A percentile compares a stretch with the other conserved stretches of the same genome.
phyloP scores from a whole-genome alignment of 2,888 invertebrate genomes.

The Neoascia interrupta region DNA sequence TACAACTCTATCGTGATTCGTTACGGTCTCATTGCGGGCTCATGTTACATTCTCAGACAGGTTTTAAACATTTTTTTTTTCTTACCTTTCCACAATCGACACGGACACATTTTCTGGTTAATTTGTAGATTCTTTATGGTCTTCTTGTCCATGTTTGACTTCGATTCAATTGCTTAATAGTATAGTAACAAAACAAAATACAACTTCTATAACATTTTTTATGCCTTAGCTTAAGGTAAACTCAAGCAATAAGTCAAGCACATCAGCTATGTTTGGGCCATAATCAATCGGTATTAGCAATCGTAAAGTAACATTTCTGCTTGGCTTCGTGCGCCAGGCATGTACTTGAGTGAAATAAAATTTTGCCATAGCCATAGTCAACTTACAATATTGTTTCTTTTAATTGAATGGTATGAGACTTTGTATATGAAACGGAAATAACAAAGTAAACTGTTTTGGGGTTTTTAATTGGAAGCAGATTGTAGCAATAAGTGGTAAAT shows the following conservation, averaged over 20 bases:
- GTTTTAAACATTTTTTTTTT: constrained; percentile 12
- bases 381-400: too few relatives aligned
- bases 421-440: too few relatives aligned
- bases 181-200: not conserved
- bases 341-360: too few relatives aligned
- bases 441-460: not conserved
- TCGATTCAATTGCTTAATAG: constrained; percentile 4
- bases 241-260: not conserved
- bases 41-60: constrained; percentile 26
- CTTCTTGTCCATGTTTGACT: constrained; percentile 11
- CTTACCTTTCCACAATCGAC: constrained; percentile 11
- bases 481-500: not conserved
- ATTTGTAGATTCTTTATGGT: constrained; percentile 16
- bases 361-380: too few relatives aligned
- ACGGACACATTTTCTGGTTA: constrained; percentile 38
- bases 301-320: not conserved
- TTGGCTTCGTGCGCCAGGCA: too few relatives aligned
- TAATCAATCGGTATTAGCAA: constrained; percentile 1
- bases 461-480: not conserved
- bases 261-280: not conserved
- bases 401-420: too few relatives aligned
- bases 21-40: constrained; percentile 63
- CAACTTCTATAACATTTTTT: not conserved
- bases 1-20: constrained; percentile 42
- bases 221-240: constrained; percentile 4